Percentiles rank a stretch among this genome's conserved stretches.
These are phyloP conservation scores for Equus quagga DNA, from an alignment of 2,113 vertebrate genomes.

Conservation along the genomic window DNA sequence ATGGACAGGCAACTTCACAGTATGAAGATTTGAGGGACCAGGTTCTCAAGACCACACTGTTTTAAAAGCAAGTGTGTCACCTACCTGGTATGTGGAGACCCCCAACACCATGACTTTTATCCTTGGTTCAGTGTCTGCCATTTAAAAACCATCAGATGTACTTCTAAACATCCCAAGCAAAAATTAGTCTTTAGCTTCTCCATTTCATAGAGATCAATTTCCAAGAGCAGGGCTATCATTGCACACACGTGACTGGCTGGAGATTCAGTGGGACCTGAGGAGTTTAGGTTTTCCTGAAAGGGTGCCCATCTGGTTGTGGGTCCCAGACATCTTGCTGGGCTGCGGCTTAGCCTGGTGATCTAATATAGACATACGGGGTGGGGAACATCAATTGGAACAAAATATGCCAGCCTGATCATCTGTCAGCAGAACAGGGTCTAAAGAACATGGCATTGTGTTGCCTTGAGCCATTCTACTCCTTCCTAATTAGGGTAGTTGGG, in stretches of 20 bases:
- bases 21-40: background rate
- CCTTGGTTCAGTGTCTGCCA: background rate
- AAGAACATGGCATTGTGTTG: background rate
- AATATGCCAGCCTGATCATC: background rate
- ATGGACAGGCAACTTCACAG: background rate
- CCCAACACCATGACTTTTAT: background rate
- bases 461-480: background rate
- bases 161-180: conserved; percentile 1
- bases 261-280: background rate
- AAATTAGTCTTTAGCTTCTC: background rate
- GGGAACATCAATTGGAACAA: background rate
- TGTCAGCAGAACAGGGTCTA: background rate
- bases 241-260: background rate
- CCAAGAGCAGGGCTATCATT: background rate
- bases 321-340: background rate
- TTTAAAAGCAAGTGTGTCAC: conserved; percentile 40
- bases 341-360: background rate
- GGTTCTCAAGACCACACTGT: background rate
- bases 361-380: background rate
- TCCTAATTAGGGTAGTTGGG: background rate
- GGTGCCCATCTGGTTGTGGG: background rate
- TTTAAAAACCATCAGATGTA: background rate
- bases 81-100: background rate
- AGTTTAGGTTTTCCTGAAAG: background rate
- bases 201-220: background rate